Evolutionary conservation across 2,113 vertebrate species (phyloP).

Genomic region (Ciconia boyciana): DNA sequence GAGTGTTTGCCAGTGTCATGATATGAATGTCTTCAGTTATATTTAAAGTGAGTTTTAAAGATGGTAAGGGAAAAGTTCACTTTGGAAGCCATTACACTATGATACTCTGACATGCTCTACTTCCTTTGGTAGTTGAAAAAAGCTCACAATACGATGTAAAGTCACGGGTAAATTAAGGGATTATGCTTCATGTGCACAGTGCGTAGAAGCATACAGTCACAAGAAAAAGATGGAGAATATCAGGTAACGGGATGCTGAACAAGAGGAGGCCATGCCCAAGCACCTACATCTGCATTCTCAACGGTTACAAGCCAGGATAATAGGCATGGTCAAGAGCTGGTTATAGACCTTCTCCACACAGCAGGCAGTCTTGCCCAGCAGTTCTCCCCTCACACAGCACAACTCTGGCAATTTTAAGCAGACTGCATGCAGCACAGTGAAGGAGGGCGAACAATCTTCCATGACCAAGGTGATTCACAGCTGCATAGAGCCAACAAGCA

Average conservation of each 20-base stretch:
- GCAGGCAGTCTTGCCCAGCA: background rate
- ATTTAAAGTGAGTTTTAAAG: background rate
- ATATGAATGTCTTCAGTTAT: background rate
- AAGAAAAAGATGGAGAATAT: background rate
- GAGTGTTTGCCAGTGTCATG: background rate
- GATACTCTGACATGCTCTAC: background rate
- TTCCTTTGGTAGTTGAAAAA: background rate
- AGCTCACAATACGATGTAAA: background rate
- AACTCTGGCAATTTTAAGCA: background rate
- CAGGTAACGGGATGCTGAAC: background rate
- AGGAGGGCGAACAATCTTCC: background rate
- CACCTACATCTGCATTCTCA: background rate
- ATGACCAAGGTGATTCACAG: background rate
- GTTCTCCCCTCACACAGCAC: background rate
- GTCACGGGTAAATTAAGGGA: background rate
- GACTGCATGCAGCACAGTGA: background rate
- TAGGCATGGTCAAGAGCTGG: fast-evolving
- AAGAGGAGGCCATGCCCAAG: background rate
- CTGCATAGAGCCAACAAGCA: background rate
- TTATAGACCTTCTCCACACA: background rate
- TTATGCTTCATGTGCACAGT: background rate
- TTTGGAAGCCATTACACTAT: background rate
- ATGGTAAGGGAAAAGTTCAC: background rate
- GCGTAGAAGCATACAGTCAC: background rate
- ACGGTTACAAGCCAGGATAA: background rate